Conservation (phyloP, 2,113 vertebrate species). For the Tylochromis polylepis region DNA sequence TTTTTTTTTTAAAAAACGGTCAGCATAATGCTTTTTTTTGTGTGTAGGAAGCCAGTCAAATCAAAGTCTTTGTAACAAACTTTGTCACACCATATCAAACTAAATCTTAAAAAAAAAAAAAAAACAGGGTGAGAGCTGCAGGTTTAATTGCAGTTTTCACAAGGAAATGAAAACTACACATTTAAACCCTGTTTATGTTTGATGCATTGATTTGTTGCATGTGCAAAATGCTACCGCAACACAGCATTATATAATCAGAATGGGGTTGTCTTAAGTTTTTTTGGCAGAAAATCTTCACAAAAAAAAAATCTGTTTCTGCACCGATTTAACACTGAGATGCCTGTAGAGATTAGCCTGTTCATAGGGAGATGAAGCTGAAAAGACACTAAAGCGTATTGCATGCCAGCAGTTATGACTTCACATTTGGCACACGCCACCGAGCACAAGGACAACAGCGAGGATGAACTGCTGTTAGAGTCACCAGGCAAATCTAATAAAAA, state of each 20-base stretch:
- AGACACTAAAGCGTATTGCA: background rate
- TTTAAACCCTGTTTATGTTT: background rate
- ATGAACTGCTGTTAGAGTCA: background rate
- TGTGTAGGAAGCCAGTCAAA: background rate
- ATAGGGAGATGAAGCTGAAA: background rate
- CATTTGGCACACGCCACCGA: background rate
- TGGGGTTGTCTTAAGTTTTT: background rate
- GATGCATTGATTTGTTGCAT: background rate
- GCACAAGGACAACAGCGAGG: background rate
- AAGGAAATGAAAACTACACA: background rate
- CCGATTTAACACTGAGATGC: background rate
- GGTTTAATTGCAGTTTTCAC: background rate
- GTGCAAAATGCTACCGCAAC: background rate
- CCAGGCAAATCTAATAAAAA: background rate
- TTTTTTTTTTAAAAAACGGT: no score
- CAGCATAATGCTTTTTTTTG: no score
- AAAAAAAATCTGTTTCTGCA: background rate
- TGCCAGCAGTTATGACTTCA: background rate
- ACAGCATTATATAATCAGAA: background rate
- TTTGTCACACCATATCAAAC: background rate
- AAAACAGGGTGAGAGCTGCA: background rate
- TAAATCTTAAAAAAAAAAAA: background rate
- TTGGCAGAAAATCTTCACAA: background rate
- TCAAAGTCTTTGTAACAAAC: background rate
- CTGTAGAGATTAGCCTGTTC: background rate